Evolutionary conservation across 2,888 invertebrate genomes (phyloP).

Genomic region (Parelbella ahira): DNA sequence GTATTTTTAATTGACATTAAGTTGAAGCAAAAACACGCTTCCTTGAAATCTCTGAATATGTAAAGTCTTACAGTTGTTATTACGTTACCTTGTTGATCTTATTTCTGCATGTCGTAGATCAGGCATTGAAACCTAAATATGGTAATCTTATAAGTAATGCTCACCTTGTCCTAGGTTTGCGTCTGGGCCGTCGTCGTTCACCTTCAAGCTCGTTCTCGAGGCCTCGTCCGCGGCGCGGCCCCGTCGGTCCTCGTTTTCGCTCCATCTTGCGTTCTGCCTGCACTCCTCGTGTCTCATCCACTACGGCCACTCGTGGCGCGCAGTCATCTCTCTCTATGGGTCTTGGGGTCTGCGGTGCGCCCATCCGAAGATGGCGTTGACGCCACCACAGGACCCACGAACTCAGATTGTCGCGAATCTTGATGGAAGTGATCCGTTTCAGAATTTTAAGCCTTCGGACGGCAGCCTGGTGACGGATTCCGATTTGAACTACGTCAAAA

Average conservation of each 20-base stretch:
- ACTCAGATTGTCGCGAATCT: conserved; percentile 74
- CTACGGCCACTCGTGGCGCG: conserved; percentile 59
- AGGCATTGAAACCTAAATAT: neutral
- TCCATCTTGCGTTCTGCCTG: conserved; percentile 60
- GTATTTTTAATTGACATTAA: conserved; percentile 13
- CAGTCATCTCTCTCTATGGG: conserved; percentile 65
- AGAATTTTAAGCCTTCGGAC: conserved; percentile 35
- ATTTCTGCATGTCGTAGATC: too few relatives aligned
- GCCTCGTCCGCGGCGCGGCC: too few relatives aligned
- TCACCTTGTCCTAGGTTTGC: conserved; percentile 56
- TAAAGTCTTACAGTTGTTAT: neutral
- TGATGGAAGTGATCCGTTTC: conserved; percentile 44
- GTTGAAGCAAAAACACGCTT: conserved; percentile 13
- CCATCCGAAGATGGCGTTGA: conserved; percentile 74
- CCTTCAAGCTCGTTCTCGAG: conserved; percentile 63
- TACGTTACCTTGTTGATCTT: too few relatives aligned
- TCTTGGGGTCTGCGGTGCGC: conserved; percentile 75
- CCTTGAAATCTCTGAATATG: conserved; percentile 1
- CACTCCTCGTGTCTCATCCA: conserved; percentile 47
- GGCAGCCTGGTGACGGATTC: conserved; percentile 39
- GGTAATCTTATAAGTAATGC: conserved; percentile 22
- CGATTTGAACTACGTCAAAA: conserved; percentile 23
- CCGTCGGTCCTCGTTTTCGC: conserved; percentile 48
- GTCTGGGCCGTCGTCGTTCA: conserved; percentile 59
- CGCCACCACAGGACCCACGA: conserved; percentile 79